These are phyloP conservation scores for Brachionichthys hirsutus DNA, from an alignment of 2,113 vertebrate species.

Conservation along the genomic window DNA sequence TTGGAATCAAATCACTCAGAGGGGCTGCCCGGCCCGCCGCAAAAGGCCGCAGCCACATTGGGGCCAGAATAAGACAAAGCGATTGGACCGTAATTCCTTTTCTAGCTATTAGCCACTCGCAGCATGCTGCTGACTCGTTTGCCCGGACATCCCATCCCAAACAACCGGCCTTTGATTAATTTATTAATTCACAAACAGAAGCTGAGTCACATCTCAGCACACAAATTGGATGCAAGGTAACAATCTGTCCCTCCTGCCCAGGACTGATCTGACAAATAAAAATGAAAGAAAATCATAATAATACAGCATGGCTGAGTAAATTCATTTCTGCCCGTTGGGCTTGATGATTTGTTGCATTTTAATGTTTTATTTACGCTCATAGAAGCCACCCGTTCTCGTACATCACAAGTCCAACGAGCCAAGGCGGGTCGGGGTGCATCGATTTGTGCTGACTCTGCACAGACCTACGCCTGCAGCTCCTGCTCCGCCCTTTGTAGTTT, in stretches of 20 bases:
- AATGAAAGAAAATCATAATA: too few relatives aligned
- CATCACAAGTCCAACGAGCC: constrained; percentile 70
- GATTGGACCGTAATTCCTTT: constrained; percentile 79
- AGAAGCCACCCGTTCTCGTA: constrained; percentile 67
- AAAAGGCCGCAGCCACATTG: constrained; percentile 64
- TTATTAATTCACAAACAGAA: constrained; percentile 76
- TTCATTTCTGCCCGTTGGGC: constrained; percentile 69
- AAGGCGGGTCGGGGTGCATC: constrained; percentile 64
- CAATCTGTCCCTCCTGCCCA: constrained; percentile 60
- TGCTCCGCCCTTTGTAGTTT: constrained; percentile 56
- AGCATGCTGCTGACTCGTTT: constrained; percentile 52
- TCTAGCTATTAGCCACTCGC: constrained; percentile 72
- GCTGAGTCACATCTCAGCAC: constrained; percentile 69
- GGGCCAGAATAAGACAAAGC: constrained; percentile 67
- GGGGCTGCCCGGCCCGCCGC: constrained; percentile 55
- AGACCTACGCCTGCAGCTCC: constrained; percentile 34
- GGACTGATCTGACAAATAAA: constrained; percentile 50
- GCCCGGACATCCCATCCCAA: constrained; percentile 48
- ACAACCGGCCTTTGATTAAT: constrained; percentile 69
- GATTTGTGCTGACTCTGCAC: constrained; percentile 63
- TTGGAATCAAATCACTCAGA: constrained; percentile 75
- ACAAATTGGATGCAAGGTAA: constrained; percentile 71
- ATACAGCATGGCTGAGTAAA: constrained; percentile 64
- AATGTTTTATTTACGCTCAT: constrained; percentile 78
- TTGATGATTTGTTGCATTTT: constrained; percentile 74